A percentile compares a stretch with the other conserved stretches of the same genome.
Conservation (phyloP, 2,888 invertebrate species). For the Plagodis dolabraria region DNA sequence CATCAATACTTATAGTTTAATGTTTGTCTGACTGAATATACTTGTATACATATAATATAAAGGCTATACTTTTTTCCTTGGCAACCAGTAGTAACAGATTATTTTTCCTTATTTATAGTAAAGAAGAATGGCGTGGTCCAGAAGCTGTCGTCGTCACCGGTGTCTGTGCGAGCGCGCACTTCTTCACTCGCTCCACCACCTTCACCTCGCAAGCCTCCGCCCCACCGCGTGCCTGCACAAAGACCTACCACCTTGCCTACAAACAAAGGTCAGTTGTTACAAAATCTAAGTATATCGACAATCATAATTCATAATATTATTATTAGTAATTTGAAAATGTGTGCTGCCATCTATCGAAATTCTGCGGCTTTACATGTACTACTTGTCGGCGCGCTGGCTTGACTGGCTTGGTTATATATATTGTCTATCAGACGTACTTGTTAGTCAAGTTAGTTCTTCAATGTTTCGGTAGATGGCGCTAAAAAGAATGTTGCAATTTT, state of each 20-base stretch:
- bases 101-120: slow-evolving; percentile 53
- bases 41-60: too few relatives aligned
- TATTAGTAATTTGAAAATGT: neutral
- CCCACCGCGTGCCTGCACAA: slow-evolving; percentile 67
- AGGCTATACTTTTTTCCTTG: too few relatives aligned
- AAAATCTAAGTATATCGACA: slow-evolving; percentile 2
- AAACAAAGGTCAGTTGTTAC: slow-evolving; percentile 64
- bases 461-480: slow-evolving; percentile 14
- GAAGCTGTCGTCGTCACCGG: slow-evolving; percentile 75
- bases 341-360: slow-evolving; percentile 35
- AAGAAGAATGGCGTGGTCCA: slow-evolving; percentile 82
- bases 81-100: neutral
- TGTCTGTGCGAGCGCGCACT: slow-evolving; percentile 71
- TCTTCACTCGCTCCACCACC: slow-evolving; percentile 71
- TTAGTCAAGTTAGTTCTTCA: slow-evolving; percentile 2
- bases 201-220: slow-evolving; percentile 72
- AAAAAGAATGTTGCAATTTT: neutral
- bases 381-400: too few relatives aligned
- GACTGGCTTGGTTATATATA: neutral
- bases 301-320: slow-evolving; percentile 2
- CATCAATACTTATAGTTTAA: too few relatives aligned
- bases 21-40: too few relatives aligned
- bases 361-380: neutral
- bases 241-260: slow-evolving; percentile 75
- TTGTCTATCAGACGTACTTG: neutral